Percentiles rank a stretch among this genome's conserved stretches.
These are phyloP conservation scores for Scortum barcoo DNA, from an alignment of 2,113 vertebrate species.

Conservation along the genomic window DNA sequence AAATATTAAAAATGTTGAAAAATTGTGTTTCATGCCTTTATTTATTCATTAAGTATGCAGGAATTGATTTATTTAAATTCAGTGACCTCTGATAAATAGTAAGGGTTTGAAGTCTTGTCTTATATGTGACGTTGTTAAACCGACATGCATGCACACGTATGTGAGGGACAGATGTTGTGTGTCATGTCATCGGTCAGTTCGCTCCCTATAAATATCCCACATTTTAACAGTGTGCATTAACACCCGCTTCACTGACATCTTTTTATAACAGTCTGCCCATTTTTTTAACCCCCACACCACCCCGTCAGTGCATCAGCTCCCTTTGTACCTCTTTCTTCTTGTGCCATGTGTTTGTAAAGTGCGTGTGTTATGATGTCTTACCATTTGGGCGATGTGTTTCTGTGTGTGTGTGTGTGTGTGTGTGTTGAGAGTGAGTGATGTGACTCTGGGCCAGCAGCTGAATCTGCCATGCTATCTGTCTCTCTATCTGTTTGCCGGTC, in stretches of 20 bases:
- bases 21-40: too few relatives aligned
- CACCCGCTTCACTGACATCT: constrained; percentile 59
- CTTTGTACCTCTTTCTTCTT: constrained; percentile 42
- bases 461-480: constrained; percentile 67
- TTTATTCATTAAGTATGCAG: not conserved
- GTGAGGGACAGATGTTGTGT: constrained; percentile 30
- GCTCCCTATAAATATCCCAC: constrained; percentile 63
- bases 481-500: constrained; percentile 68
- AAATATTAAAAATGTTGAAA: not conserved
- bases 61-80: not conserved
- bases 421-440: constrained; percentile 67
- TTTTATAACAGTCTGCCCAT: constrained; percentile 58
- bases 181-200: constrained; percentile 70
- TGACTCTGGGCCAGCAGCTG: constrained; percentile 65
- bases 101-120: not conserved
- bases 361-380: constrained; percentile 45
- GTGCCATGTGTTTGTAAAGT: constrained; percentile 21
- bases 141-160: constrained; percentile 6
- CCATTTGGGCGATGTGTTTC: constrained; percentile 16
- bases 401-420: constrained; percentile 29
- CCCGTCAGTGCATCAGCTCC: constrained; percentile 41
- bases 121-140: constrained; percentile 9
- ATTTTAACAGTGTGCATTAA: constrained; percentile 60
- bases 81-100: not conserved
- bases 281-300: constrained; percentile 54